These are phyloP conservation scores for Cyanistes caeruleus DNA, from an alignment of 2,113 vertebrate genomes.

Conservation along the genomic window DNA sequence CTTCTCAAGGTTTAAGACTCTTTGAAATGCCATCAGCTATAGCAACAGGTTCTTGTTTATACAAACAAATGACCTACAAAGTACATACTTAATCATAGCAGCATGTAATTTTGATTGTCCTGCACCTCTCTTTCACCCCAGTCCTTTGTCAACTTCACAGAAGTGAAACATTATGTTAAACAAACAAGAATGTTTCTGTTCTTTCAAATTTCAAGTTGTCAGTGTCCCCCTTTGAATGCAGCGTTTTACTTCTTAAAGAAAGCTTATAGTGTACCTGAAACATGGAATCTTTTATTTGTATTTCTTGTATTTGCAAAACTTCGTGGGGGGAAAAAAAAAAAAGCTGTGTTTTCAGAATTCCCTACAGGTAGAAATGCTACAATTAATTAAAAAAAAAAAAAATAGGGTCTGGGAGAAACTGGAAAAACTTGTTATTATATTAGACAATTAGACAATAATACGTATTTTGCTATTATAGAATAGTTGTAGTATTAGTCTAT, in stretches of 20 bases:
- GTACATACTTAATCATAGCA: neutral
- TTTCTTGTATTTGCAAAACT: neutral
- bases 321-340: fast-evolving
- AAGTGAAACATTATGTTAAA: neutral
- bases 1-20: neutral
- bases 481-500: neutral
- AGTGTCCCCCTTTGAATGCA: neutral
- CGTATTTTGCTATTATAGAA: neutral
- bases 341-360: neutral
- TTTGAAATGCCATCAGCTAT: neutral
- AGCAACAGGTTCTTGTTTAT: neutral
- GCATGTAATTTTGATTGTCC: neutral
- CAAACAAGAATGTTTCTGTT: neutral
- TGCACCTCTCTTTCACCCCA: neutral
- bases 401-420: neutral
- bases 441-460: neutral
- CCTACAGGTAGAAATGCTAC: neutral
- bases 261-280: neutral
- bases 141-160: neutral
- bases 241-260: neutral
- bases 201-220: neutral
- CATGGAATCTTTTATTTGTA: neutral
- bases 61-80: neutral
- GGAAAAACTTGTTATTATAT: neutral
- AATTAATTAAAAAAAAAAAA: neutral